Conservation (phyloP, 2,888 invertebrate genomes). For the Mantis religiosa region DNA sequence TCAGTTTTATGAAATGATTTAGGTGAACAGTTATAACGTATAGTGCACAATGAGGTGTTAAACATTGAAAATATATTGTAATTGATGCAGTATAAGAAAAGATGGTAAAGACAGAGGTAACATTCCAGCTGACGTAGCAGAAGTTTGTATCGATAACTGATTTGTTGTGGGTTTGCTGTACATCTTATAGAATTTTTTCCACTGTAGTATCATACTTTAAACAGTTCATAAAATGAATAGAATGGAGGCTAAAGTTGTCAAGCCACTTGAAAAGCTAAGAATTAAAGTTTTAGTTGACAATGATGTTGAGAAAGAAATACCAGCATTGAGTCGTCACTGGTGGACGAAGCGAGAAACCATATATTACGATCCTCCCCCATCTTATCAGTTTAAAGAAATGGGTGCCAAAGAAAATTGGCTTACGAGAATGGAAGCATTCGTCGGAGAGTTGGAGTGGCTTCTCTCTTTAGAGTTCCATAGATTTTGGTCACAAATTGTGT, state of each 20-base stretch:
- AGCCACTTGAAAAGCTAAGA: background rate
- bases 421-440: constrained; percentile 55
- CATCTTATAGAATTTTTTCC: too few relatives aligned
- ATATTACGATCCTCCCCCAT: constrained; percentile 54
- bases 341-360: constrained; percentile 53
- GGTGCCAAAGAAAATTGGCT: constrained; percentile 65
- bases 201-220: too few relatives aligned
- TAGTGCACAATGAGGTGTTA: too few relatives aligned
- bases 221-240: background rate
- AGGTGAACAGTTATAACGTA: too few relatives aligned
- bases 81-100: too few relatives aligned
- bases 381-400: constrained; percentile 45
- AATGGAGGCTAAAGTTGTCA: background rate
- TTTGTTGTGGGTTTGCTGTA: too few relatives aligned
- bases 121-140: too few relatives aligned
- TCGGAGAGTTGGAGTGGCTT: constrained; percentile 65
- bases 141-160: too few relatives aligned
- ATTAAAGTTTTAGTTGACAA: background rate
- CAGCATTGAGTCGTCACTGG: constrained; percentile 42
- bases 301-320: background rate
- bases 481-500: constrained; percentile 69
- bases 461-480: constrained; percentile 58
- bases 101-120: too few relatives aligned
- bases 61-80: too few relatives aligned
- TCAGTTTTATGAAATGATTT: too few relatives aligned